Conservation (phyloP, 2,113 vertebrate species). For the Barbus barbus region DNA sequence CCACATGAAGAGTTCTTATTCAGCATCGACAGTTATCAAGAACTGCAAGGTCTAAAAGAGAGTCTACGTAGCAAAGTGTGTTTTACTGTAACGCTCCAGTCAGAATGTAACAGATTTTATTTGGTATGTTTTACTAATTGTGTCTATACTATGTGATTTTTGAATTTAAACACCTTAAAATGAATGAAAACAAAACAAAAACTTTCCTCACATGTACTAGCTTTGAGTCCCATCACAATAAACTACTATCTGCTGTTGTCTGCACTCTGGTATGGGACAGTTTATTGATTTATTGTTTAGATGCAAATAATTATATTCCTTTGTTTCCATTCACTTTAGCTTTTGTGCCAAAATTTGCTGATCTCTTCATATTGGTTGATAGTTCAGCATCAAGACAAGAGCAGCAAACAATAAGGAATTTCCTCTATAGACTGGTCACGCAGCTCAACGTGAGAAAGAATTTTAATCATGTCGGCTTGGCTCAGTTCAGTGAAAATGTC, state of each 20-base stretch:
- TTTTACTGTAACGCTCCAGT: slow-evolving; percentile 64
- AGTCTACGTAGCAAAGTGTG: slow-evolving; percentile 75
- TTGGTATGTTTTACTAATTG: not conserved
- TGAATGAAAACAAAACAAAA: not conserved
- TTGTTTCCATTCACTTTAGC: slow-evolving; percentile 59
- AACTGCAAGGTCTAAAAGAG: slow-evolving; percentile 63
- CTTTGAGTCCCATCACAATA: not conserved
- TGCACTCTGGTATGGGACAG: not conserved
- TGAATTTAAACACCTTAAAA: too few species aligned
- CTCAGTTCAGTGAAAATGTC: slow-evolving; percentile 69
- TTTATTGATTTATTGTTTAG: not conserved
- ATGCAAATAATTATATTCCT: not conserved
- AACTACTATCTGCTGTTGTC: not conserved
- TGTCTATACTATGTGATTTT: not conserved
- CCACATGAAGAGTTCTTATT: slow-evolving; percentile 74
- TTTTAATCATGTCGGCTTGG: slow-evolving; percentile 76
- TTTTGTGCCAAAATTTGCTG: slow-evolving; percentile 71
- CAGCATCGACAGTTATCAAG: slow-evolving; percentile 66
- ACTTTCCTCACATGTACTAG: too few species aligned
- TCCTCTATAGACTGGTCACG: slow-evolving; percentile 65
- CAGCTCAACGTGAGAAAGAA: slow-evolving; percentile 71
- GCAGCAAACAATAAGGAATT: slow-evolving; percentile 60
- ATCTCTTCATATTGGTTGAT: slow-evolving; percentile 83
- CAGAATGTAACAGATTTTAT: slow-evolving; percentile 61
- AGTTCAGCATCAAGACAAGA: slow-evolving; percentile 54